Evolutionary conservation across 2,113 vertebrate genomes (phyloP).

Genomic region (Potamarius usumacintae): DNA sequence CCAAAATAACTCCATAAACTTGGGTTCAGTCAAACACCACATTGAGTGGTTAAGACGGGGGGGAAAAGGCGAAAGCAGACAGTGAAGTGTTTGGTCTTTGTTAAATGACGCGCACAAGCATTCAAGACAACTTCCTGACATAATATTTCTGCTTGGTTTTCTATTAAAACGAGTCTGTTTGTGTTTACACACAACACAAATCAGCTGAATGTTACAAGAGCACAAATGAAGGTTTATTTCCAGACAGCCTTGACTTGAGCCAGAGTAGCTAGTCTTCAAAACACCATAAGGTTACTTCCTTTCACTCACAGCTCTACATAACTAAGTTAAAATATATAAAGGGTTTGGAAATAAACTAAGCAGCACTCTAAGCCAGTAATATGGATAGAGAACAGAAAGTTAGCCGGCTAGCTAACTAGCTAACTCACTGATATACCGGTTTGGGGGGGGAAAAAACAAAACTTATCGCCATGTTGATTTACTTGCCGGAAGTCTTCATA

Average conservation of each 20-base stretch:
- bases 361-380: neutral
- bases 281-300: too few species aligned
- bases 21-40: neutral
- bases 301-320: neutral
- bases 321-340: neutral
- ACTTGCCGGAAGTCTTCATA: neutral
- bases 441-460: too few species aligned
- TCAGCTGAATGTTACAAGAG: neutral
- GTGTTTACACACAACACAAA: neutral
- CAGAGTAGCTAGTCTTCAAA: neutral
- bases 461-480: neutral
- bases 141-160: neutral
- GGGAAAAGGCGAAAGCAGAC: too few species aligned
- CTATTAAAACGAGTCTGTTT: neutral
- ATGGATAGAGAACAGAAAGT: neutral
- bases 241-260: neutral
- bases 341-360: neutral
- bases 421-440: constrained; percentile 12
- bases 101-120: neutral
- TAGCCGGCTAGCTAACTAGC: constrained; percentile 41
- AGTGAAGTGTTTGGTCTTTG: neutral
- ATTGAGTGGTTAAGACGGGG: neutral
- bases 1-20: constrained; percentile 40
- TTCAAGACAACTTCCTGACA: neutral
- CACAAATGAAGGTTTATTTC: neutral